phyloP scores from a whole-genome alignment of 2,888 invertebrate species.

The Digitonthophagus gazella region DNA sequence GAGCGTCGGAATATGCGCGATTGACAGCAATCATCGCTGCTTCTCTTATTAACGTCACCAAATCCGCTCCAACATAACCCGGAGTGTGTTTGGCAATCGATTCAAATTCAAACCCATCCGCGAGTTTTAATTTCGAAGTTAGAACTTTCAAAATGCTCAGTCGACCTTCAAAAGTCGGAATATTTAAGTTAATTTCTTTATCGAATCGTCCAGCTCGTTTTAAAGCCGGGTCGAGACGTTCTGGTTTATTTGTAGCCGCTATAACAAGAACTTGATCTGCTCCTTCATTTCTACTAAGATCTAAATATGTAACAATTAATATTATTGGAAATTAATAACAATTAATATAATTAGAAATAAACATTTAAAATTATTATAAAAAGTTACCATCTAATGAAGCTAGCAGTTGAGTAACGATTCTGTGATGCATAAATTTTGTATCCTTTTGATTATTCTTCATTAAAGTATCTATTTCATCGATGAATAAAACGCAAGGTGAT shows the following conservation, averaged over 20 bases:
- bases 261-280: slow-evolving; percentile 75
- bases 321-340: neutral
- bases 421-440: slow-evolving; percentile 92
- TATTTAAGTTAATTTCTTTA: slow-evolving; percentile 89
- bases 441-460: slow-evolving; percentile 79
- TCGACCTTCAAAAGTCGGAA: slow-evolving; percentile 83
- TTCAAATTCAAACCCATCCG: slow-evolving; percentile 68
- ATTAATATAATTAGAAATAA: neutral
- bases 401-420: slow-evolving; percentile 91
- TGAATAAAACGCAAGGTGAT: slow-evolving; percentile 83
- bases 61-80: slow-evolving; percentile 94
- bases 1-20: slow-evolving; percentile 48
- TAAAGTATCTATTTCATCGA: slow-evolving; percentile 97
- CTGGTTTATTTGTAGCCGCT: slow-evolving; percentile 94
- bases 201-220: slow-evolving; percentile 91
- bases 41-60: slow-evolving; percentile 81
- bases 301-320: slow-evolving; percentile 40
- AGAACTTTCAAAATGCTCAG: slow-evolving; percentile 73
- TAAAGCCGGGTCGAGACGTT: slow-evolving; percentile 88
- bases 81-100: slow-evolving; percentile 83
- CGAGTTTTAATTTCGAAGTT: slow-evolving; percentile 68
- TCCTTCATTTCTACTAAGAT: slow-evolving; percentile 53
- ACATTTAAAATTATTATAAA: neutral
- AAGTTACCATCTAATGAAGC: slow-evolving; percentile 85
- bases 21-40: slow-evolving; percentile 87